Conservation (phyloP, 2,113 vertebrate genomes). For the Bubo bubo region DNA sequence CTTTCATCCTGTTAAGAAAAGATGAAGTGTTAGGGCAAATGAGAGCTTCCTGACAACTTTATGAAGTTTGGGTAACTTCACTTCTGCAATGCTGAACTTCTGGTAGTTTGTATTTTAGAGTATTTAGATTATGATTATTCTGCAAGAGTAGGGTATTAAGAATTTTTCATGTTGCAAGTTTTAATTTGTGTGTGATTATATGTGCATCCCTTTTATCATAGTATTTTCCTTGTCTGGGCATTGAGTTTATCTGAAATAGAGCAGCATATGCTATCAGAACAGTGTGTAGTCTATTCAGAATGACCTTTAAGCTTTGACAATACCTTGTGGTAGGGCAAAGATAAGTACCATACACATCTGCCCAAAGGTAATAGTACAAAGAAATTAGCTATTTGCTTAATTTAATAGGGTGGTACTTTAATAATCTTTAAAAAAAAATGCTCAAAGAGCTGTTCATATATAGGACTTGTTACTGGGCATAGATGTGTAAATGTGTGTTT, state of each 20-base stretch:
- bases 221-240: background rate
- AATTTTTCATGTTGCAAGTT: background rate
- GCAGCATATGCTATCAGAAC: background rate
- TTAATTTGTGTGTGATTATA: background rate
- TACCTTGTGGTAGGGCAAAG: background rate
- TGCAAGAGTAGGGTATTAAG: background rate
- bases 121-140: background rate
- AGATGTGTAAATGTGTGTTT: background rate
- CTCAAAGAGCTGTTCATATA: background rate
- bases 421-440: background rate
- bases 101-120: background rate
- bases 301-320: background rate
- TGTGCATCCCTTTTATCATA: background rate
- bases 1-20: background rate
- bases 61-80: background rate
- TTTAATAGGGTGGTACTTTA: background rate
- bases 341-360: fast-evolving
- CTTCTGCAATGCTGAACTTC: background rate
- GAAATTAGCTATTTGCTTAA: background rate
- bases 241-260: background rate
- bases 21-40: background rate
- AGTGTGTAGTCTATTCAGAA: background rate
- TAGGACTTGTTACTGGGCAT: background rate
- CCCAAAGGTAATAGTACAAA: background rate
- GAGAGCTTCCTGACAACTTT: background rate